These are phyloP conservation scores for Dreissena polymorpha DNA, from an alignment of 1,140 invertebrate genomes.

Conservation along the genomic window DNA sequence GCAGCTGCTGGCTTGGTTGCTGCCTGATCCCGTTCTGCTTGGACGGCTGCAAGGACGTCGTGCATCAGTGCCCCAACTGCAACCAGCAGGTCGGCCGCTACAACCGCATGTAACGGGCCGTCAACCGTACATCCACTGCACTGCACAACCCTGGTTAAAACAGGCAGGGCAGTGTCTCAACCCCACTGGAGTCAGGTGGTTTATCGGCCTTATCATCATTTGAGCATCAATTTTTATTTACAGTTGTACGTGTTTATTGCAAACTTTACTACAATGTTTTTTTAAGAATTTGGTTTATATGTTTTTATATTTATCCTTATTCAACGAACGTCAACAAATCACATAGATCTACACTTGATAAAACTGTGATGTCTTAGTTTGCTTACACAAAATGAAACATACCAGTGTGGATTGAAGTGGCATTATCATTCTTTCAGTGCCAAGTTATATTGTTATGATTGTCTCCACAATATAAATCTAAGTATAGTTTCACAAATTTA, in stretches of 20 bases:
- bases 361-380: no score
- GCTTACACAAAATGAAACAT: no score
- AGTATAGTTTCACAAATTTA: no score
- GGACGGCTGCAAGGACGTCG: conserved; percentile 66
- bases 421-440: no score
- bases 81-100: conserved; percentile 53
- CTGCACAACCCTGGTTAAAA: not conserved
- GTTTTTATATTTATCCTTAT: no score
- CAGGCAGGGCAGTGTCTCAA: not conserved
- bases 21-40: conserved; percentile 76
- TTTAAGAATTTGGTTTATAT: no score
- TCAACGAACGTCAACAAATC: no score
- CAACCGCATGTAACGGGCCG: conserved; percentile 46
- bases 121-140: not conserved
- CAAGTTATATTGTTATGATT: no score
- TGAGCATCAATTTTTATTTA: not conserved
- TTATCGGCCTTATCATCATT: not conserved
- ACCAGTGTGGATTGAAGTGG: no score
- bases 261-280: no score
- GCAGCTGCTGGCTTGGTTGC: conserved; percentile 72
- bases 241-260: not conserved
- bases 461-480: no score
- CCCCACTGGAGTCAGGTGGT: not conserved
- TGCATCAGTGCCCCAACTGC: conserved; percentile 74
- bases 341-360: no score